phyloP scores from a whole-genome alignment of 2,888 invertebrate genomes.

The Yponomeuta malinellus region DNA sequence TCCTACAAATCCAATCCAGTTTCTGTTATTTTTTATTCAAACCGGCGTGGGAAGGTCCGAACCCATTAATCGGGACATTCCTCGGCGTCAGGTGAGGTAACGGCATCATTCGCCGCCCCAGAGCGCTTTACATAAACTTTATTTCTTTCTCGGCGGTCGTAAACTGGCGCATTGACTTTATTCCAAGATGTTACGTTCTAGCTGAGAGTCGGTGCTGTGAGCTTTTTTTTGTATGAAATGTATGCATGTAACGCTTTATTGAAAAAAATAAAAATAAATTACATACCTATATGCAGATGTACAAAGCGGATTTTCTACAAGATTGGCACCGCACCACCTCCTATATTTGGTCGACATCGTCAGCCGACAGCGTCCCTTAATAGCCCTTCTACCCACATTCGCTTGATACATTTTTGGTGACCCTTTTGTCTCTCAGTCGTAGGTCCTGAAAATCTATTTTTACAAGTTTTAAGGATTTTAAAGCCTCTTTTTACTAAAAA shows the following conservation, averaged over 20 bases:
- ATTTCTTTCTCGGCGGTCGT: not conserved
- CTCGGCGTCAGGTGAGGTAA: not conserved
- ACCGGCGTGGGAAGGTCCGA: not conserved
- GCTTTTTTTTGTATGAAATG: not conserved
- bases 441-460: not conserved
- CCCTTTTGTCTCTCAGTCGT: no score
- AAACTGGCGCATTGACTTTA: not conserved
- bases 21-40: not conserved
- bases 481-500: no score
- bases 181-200: not conserved
- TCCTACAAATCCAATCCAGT: no score
- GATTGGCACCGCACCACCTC: no score
- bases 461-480: no score
- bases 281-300: no score
- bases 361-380: no score
- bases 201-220: not conserved
- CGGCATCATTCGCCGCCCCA: not conserved
- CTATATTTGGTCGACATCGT: no score
- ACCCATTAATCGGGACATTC: not conserved
- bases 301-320: no score
- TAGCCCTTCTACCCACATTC: no score
- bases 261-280: not conserved
- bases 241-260: not conserved
- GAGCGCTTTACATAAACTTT: not conserved
- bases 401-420: no score